Base-by-base conservation (phyloP, 1,140 invertebrate genomes). In the Zaprionus kolodkinae region DNA sequence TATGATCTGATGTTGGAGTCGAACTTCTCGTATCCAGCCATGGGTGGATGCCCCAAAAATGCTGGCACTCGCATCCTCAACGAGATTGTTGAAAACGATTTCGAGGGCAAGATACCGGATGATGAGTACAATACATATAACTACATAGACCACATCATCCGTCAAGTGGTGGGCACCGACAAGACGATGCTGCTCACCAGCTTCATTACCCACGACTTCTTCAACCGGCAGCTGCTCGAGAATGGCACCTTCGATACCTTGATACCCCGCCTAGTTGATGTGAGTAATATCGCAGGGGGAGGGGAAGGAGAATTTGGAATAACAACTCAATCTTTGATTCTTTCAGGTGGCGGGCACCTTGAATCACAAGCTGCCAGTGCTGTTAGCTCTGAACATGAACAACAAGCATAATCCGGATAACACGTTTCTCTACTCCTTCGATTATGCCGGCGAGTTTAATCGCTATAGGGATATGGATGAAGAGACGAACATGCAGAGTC, bases 401-500 rank as follows among this genome's bases (percentile, higher is more conserved):
- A 91, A 92, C 70, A 92, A 91, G 57, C 84, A 91, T 36, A 81
- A 91, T 60, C 91, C 92, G 43, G 45, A 91, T 9, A 91, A 90
- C 25, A 92, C 91, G 6, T 92, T 91, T 40, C 75, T 92, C 4
- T 92, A 92, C 60, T 82, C 92, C 15, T 92, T 92, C 5, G 92
- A 92, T 21, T 92, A 92, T 56, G 78, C 65, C 5, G 92, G 92
- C 38, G 89, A 92, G 76, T 92, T 91, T 25, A 92, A 92, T 80
- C 79, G 91, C 6, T 92, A 92, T 63, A 67, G 74, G 1, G 91
- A 91, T 25, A 86, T 92, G 80, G 87, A 91, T 33, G 89, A 92
- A 60, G 91, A 92, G 62, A 89, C 82, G n/a, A 91, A 92, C n/a
- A 85, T 91, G 87, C 89, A 91, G 72, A 92, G 91, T 36, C 91